Evolutionary conservation across 2,888 invertebrate species (phyloP), one percentile per base, ranked within the genome.

Genomic region (Diarsia mendica): DNA sequence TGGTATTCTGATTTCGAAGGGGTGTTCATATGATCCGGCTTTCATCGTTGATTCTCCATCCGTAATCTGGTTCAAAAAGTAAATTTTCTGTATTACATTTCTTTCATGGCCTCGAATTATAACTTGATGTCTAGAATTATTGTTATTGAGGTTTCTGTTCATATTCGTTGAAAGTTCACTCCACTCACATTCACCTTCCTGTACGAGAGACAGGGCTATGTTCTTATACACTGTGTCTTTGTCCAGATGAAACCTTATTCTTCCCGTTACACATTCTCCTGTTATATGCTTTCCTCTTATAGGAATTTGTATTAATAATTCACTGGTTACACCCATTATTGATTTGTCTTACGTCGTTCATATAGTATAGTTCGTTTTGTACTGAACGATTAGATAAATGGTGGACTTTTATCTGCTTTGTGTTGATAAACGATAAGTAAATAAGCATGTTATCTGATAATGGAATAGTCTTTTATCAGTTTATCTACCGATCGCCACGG

Each of bases 241-340:
- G 18, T 87, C 85, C 4, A 90, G n/a, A 15, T 84, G 58, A 67
- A 87, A 91, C 60, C 73, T 88, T 3, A 90, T 81, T 20, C 74
- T 67, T 48, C 91, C 91, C 6, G 49, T 67, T 2, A 91, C 82
- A 18, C 74, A 11, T 60, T 72, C 67, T 6, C 91, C 90, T 3
- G 87, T 83, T 49, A 72, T 75, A 63, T 63, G 44, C 15, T 63
- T 63, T 5, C 63, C 63, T 15, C n/a, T 46, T 63, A 13, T 15
- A 63, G 63, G 63, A 63, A 63, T 67, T 69, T 44, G 84, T n/a
- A 91, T 80, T 9, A 86, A 73, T 64, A 91, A 90, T 77, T 91
- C 80, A 80, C 90, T 90, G 3, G 68, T 69, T 3, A 91, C 79
- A 67, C 85, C 88, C 91, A 91, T 91, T 58, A 20, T 46, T 28